Evolutionary conservation across 1,140 invertebrate species (phyloP), one percentile per base, ranked within the genome.

Genomic region (Aporrectodea caliginosa): DNA sequence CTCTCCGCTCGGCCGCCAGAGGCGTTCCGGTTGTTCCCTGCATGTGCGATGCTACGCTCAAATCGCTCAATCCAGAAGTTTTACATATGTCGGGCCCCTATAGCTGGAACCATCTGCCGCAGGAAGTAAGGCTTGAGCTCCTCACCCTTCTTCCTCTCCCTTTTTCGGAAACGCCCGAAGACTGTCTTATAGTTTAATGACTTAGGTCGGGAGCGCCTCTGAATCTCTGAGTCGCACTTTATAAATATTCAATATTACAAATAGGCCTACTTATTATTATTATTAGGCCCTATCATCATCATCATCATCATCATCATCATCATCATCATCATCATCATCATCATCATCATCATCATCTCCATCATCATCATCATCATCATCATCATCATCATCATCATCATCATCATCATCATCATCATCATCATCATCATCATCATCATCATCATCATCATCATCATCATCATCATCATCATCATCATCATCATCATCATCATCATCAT

Each of bases 331-430:
- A 35, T 58, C 75, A 76, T 76, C 75, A 76, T 76, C 75, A 76
- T 68, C 75, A 76, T 76, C 75, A 76, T 76, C 75, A 29, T 76
- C 33, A 16, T 43, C 35, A 29, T 43, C 33, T 16, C 35, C 35
- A 76, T 58, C 75, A 76, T 58, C 75, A 58, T 76, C n/a, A 58
- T 43, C 75, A 76, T 35, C 35, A 22, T 68, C 75, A 76, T 76
- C 35, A 76, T 76, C 75, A 76, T 68, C 33, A 76, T 58, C 75
- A 58, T 29, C 75, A 76, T 29, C 75, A 68, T 58, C 35, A 35
- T 58, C 75, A 76, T 76, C 75, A 76, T 76, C 75, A 76, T 68
- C 75, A 76, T 76, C 75, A 76, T 76, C 75, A 29, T 76, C 31
- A 32, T 1, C 29, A 22, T 1, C 73, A 16, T 32, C 0, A n/a